Conservation (phyloP, 2,113 vertebrate species). For the Zootoca vivipara region DNA sequence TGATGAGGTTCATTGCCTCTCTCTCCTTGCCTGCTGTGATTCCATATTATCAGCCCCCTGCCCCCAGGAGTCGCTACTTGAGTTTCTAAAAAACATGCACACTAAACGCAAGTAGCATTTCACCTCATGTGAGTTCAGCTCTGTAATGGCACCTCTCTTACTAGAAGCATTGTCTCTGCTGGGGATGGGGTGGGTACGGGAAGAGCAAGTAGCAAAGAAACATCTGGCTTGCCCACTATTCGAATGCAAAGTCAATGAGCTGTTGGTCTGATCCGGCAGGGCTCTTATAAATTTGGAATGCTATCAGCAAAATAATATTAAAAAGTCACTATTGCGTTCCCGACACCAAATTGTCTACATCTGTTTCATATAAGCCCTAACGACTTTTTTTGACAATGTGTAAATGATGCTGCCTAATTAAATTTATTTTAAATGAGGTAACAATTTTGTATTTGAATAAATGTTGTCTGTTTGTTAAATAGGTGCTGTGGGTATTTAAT, state of each 20-base stretch:
- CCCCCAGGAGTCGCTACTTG: background rate
- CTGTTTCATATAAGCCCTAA: background rate
- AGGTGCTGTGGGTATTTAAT: conserved; percentile 41
- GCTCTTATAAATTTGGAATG: background rate
- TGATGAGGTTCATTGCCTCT: background rate
- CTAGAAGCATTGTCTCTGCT: background rate
- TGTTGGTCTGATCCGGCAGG: background rate
- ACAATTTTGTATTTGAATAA: conserved; percentile 47
- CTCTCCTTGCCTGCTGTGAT: no score
- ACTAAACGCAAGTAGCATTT: background rate
- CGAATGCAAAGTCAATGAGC: background rate
- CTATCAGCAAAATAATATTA: background rate
- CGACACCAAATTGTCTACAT: background rate
- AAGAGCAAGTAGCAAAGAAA: background rate
- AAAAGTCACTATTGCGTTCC: background rate
- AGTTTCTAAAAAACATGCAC: background rate
- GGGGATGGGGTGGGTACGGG: background rate
- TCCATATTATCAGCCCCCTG: background rate
- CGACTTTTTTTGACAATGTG: conserved; percentile 22
- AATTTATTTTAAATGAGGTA: conserved; percentile 34
- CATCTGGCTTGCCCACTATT: background rate
- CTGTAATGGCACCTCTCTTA: background rate
- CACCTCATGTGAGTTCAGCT: background rate
- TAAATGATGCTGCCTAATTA: conserved; percentile 44
- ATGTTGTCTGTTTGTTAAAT: conserved; percentile 41